Conservation (phyloP, 2,888 invertebrate species). For the Seladonia tumulorum region DNA sequence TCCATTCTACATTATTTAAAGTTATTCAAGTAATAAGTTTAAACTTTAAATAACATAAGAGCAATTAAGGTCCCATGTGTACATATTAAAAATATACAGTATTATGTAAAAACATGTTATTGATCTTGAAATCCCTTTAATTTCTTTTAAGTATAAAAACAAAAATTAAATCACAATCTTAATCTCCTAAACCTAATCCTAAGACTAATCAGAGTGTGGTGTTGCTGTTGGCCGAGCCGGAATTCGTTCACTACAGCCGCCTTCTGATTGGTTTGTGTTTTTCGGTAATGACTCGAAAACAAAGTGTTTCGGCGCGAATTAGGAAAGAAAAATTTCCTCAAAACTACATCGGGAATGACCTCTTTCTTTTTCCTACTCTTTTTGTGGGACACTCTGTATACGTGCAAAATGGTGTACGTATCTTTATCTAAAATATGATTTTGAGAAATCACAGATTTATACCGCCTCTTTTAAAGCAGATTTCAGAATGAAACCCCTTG, state of each 20-base stretch:
- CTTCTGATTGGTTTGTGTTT: too few species aligned
- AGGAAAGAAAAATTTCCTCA: too few species aligned
- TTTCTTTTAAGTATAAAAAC: neutral
- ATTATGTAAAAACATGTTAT: neutral
- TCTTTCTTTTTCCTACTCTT: too few species aligned
- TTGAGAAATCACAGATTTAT: neutral
- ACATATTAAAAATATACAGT: neutral
- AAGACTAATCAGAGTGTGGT: too few species aligned
- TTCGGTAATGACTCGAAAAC: too few species aligned
- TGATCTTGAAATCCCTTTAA: neutral
- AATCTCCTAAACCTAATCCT: neutral
- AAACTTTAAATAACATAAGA: neutral
- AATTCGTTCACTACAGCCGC: too few species aligned
- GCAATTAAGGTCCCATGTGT: neutral
- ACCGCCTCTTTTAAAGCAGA: neutral
- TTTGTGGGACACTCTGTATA: too few species aligned
- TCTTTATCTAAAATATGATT: neutral
- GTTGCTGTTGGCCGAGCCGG: too few species aligned
- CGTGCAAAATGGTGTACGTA: neutral
- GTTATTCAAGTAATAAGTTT: neutral
- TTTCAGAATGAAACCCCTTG: neutral
- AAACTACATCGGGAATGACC: too few species aligned
- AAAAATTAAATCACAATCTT: neutral
- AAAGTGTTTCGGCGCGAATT: too few species aligned
- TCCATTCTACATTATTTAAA: neutral